phyloP scores from a whole-genome alignment of 2,113 vertebrate genomes.

The Laticauda laticaudata region DNA sequence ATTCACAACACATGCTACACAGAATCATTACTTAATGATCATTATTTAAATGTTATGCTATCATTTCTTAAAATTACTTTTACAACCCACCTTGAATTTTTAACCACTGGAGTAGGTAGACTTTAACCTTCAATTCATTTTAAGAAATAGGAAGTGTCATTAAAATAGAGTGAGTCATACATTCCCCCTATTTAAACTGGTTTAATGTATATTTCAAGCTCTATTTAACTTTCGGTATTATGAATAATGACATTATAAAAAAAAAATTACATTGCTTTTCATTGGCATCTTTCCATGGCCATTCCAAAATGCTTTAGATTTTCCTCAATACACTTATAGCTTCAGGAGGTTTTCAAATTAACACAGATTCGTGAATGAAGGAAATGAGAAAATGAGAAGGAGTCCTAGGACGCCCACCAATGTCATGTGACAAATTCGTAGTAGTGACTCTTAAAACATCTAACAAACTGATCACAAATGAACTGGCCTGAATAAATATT shows the following conservation, averaged over 20 bases:
- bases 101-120: background rate
- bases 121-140: background rate
- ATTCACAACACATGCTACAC: background rate
- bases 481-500: background rate
- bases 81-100: background rate
- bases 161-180: background rate
- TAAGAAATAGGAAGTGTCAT: background rate
- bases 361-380: background rate
- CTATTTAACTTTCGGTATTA: background rate
- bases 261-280: background rate
- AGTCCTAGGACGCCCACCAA: background rate
- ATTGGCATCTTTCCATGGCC: background rate
- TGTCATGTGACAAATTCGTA: background rate
- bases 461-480: background rate
- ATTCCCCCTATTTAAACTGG: background rate
- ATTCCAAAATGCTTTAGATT: background rate
- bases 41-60: background rate
- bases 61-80: background rate
- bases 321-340: background rate
- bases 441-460: background rate
- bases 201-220: background rate
- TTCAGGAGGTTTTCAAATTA: background rate
- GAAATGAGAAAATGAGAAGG: background rate
- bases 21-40: background rate
- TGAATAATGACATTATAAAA: background rate